Percentiles rank a stretch among this genome's conserved stretches.
Evolutionary conservation across 1,140 invertebrate species (phyloP).

Genomic region (Bombus fervidus): DNA sequence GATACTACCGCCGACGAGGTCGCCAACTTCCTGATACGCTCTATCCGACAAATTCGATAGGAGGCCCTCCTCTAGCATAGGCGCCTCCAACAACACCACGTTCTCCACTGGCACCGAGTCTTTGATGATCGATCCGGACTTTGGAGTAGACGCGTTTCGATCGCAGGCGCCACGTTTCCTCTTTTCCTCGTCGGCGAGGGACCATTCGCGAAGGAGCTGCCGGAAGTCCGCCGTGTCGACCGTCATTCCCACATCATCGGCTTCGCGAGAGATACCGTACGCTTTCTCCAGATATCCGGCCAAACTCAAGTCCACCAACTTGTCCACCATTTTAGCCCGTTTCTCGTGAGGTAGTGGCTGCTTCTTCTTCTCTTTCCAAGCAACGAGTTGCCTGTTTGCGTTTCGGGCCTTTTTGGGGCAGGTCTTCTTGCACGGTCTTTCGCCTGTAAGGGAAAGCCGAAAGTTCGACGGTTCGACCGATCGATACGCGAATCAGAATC

Average conservation of each 20-base stretch:
- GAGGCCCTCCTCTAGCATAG: slow-evolving; percentile 70
- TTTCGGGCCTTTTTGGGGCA: slow-evolving; percentile 71
- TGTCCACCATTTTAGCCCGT: slow-evolving; percentile 54
- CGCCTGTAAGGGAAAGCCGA: slow-evolving; percentile 32
- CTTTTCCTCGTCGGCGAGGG: slow-evolving; percentile 50
- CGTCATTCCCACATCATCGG: not conserved
- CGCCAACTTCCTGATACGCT: slow-evolving; percentile 78
- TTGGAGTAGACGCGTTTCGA: slow-evolving; percentile 58
- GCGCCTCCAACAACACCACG: slow-evolving; percentile 75
- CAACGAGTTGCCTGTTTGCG: not conserved
- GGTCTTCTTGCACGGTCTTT: slow-evolving; percentile 75
- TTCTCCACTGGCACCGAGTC: slow-evolving; percentile 73
- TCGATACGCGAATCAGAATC: not conserved
- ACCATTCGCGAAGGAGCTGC: slow-evolving; percentile 63
- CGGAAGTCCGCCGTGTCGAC: slow-evolving; percentile 49
- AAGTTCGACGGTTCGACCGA: not conserved
- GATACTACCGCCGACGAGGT: slow-evolving; percentile 72
- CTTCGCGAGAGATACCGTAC: slow-evolving; percentile 3
- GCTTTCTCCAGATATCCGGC: slow-evolving; percentile 61
- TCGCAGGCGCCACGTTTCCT: slow-evolving; percentile 40
- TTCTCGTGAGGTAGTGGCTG: not conserved
- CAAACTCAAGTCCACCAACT: slow-evolving; percentile 61
- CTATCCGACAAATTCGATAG: slow-evolving; percentile 78
- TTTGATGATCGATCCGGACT: slow-evolving; percentile 75
- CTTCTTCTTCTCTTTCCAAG: not conserved